Evolutionary conservation across 2,888 invertebrate species (phyloP), one percentile per base, ranked within the genome.

Genomic region (Encarsia formosa): DNA sequence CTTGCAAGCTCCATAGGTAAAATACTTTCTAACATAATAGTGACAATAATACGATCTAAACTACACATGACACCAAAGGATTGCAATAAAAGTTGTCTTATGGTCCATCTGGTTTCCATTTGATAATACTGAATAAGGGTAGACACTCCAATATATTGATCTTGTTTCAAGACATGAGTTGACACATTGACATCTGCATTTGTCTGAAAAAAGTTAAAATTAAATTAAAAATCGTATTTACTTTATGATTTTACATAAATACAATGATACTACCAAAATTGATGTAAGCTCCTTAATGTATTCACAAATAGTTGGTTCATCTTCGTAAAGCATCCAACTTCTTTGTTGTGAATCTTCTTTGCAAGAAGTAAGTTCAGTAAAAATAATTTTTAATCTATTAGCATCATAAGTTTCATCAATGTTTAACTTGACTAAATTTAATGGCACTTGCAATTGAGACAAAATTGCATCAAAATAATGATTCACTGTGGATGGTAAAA

Each of bases 291-390:
- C 89, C 49, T 84, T 81, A 50, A 96, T 79, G 71, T 92, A 89
- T 55, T 90, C 88, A 54, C 86, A 84, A 67, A 96, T 95, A 61
- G 89, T 87, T 54, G 83, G 83, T 61, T 95, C 94, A 71, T 96
- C 96, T 70, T 96, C 95, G 70, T 95, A 91, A 24, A 96, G 77
- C 72, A 92, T 91, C 96, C 96, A 96, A 62, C 91, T 93, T 52
- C 96, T 79, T 68, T 97, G 96, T 68, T 97, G 95, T 0, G 93
- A 90, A 71, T 96, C 96, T 68, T 95, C 92, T 61, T 94, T 94
- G 59, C 93, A 92, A 56, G 86, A 87, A 2, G 89, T 88, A 59
- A 96, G 75, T 58, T 93, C 87, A 58, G 84, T 83, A 61, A 95
- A 86, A 29, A 95, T 87, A 39, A 87, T 84, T 73, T 87, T 85